Conservation (phyloP, 2,888 invertebrate species). For the Cinara cedri region DNA sequence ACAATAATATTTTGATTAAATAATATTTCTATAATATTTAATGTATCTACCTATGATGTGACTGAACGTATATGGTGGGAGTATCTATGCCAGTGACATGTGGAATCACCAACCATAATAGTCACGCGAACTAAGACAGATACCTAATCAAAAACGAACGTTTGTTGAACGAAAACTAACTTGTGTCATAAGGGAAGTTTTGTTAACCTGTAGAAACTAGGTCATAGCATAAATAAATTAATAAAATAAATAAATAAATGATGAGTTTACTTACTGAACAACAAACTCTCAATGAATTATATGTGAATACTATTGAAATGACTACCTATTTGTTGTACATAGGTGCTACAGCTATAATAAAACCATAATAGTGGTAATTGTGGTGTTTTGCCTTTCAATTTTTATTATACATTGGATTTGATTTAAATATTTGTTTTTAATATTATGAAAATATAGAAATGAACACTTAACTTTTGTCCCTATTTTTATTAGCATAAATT, state of each 20-base stretch:
- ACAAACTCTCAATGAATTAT: background rate
- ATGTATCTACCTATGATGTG: too few relatives aligned
- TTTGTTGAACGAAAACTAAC: slow-evolving; percentile 16
- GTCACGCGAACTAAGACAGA: background rate
- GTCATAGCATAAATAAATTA: slow-evolving; percentile 50
- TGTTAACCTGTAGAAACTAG: slow-evolving; percentile 46
- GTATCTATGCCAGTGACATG: too few relatives aligned
- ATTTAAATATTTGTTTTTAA: too few relatives aligned
- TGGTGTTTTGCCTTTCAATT: background rate
- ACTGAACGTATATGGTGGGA: too few relatives aligned
- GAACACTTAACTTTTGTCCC: too few relatives aligned
- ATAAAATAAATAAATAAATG: background rate
- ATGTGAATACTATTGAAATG: background rate
- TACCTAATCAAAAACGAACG: slow-evolving; percentile 7
- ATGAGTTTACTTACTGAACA: too few relatives aligned
- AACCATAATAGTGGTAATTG: background rate
- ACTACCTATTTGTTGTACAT: background rate
- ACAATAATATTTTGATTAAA: too few relatives aligned
- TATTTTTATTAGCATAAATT: too few relatives aligned
- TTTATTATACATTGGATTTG: too few relatives aligned
- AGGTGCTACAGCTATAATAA: background rate
- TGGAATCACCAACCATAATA: background rate
- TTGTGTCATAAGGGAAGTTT: slow-evolving; percentile 17
- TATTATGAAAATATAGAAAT: too few relatives aligned
- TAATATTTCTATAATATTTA: too few relatives aligned